Evolutionary conservation across 23 tunicate species (phyloP), one percentile per base, ranked within the genome.

Genomic region (Corella eumyota): DNA sequence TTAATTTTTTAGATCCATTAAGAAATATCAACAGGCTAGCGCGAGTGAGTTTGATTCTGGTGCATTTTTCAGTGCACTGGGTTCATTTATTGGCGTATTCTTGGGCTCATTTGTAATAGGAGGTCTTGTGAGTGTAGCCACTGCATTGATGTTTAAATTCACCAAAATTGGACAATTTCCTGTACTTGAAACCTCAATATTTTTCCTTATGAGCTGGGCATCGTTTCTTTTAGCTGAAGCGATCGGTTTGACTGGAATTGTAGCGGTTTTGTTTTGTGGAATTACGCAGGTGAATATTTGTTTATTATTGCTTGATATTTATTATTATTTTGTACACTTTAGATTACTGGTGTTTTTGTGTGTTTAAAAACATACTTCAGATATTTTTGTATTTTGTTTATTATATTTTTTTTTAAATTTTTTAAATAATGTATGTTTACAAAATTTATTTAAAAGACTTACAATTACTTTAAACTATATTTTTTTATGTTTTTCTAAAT

Each of bases 241-340:
- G 24, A 61, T 78, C 19, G 90, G 81, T 20, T 78, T 93, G 30
- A 93, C 99, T 28, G 99, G 99, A 62, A 93, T 93, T 57, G 99
- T 93, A 1, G 77, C 99, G 19, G 93, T 93, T 21, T 56, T 93
- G 24, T 93, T 93, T 54, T 93, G 99, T 45, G 99, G 99, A 1
- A 73, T 93, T 37, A 19, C 64, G 44, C 99, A 93, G 82, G 98
- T 90, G 81, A 9, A 31, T 2, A 11, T 50, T 21, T 60, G 11
- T 55, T 55, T 13, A 20, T 13, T 30, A 60, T 13, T 60, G 9
- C 17, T 11, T 32, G n/a, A n/a, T n/a, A n/a, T n/a, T n/a, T n/a
- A n/a, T 32, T 13, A 9, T 15, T 31, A 15, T 13, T 37, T 60
- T 37, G 9, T 11, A 30, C 9, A 34, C 34, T 32, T 60, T 29